Evolutionary conservation across 2,113 vertebrate genomes (phyloP), one percentile per base, ranked within the genome.

Genomic region (Phalacrocorax carbo): DNA sequence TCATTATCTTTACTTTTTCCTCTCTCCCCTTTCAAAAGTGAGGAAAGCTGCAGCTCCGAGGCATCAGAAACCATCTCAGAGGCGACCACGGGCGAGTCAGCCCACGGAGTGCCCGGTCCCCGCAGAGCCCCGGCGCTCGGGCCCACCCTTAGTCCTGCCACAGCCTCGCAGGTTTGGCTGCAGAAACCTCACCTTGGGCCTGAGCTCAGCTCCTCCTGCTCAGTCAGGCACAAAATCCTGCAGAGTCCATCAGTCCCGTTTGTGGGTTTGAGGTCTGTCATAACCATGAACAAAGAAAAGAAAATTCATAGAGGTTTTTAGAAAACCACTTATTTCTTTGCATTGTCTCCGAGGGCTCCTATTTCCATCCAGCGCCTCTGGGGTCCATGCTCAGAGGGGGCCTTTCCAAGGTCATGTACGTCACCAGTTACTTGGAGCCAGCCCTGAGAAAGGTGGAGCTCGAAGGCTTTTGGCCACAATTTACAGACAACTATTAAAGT

Each of bases 101-200:
- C 44, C 17, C 40, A 14, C 71, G 36, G 40, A 57, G 34, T 58
- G 42, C 22, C 40, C n/a, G 11, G 69, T 48, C 80, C 72, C 66
- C 0, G 1, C 55, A 13, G 77, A 72, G 65, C 77, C 58, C 32
- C 64, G 10, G 52, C 0, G 85, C 69, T 79, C 7, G 0, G 46
- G 23, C 80, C 76, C 82, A 32, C 46, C n/a, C 73, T 48, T 9
- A 3, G 40, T 38, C 52, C 93, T 94, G 79, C 85, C 62, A 8
- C 76, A 58, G 86, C 82, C 76, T 38, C 69, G 60, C 88, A 94
- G 94, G 29, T 70, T 91, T 10, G 4, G 34, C 70, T 36, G 87
- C 75, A 91, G 46, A 90, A 88, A 55, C 32, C 66, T 94, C 77
- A 29, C 94, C 54, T 20, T 2, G 54, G 62, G 78, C 62, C 62